These are phyloP conservation scores for Pseudanteris insignis DNA, from an alignment of 2,888 invertebrate species.

Conservation along the genomic window DNA sequence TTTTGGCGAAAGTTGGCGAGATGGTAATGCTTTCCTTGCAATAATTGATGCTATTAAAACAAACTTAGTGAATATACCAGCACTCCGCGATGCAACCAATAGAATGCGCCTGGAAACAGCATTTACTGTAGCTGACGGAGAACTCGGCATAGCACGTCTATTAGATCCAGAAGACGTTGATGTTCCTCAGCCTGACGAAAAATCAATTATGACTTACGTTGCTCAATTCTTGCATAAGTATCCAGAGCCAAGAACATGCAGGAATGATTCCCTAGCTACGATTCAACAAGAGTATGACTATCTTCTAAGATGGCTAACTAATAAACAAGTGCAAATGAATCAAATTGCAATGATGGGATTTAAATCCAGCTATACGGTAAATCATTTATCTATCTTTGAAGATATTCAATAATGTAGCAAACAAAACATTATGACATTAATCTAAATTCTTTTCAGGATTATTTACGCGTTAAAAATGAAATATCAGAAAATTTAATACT, in stretches of 20 bases:
- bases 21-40: conserved; percentile 94
- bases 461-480: conserved; percentile 80
- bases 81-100: conserved; percentile 81
- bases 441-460: conserved; percentile 73
- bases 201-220: conserved; percentile 98
- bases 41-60: conserved; percentile 95
- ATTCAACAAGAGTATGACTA: conserved; percentile 84
- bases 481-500: conserved; percentile 76
- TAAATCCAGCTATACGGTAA: conserved; percentile 75
- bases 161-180: conserved; percentile 96
- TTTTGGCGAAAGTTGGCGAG: conserved; percentile 95
- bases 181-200: conserved; percentile 94
- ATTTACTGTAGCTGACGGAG: conserved; percentile 90
- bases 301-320: conserved; percentile 82
- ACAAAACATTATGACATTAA: too few relatives aligned
- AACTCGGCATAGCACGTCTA: conserved; percentile 89
- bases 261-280: conserved; percentile 78
- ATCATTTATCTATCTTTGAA: too few relatives aligned
- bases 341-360: conserved; percentile 80
- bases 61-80: conserved; percentile 87
- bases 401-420: too few relatives aligned
- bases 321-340: conserved; percentile 80
- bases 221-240: conserved; percentile 97
- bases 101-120: conserved; percentile 88
- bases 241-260: conserved; percentile 84